Evolutionary conservation across 2,888 invertebrate genomes (phyloP), one percentile per base, ranked within the genome.

Genomic region (Chrysotoxum bicinctum): DNA sequence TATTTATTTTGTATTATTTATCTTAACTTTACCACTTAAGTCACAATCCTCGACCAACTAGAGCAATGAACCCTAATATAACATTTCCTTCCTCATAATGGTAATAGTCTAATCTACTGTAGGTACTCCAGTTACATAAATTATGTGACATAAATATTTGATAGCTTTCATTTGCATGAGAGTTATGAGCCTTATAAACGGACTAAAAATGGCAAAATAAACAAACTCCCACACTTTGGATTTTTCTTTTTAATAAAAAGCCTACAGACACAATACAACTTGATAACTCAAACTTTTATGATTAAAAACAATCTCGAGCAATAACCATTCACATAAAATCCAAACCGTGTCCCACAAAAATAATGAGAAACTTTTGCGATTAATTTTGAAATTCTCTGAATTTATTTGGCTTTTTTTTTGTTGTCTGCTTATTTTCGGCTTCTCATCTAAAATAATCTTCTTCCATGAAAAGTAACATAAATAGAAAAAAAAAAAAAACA

Each of bases 311-410:
- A 64, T 64, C 64, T 30, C 45, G 1, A 30, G 64, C 14, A 16
- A 64, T 45, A 45, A 32, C 62, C 62, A 45, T 64, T 45, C 64
- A 45, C 45, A 32, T 64, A 64, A 64, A 64, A 64, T 64, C 64
- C 64, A 64, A 64, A 64, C 64, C 64, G 64, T 64, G 58, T 45
- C 58, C 21, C 58, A 45, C n/a, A 58, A 54, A 54, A 70, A 58
- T 48, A 72, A 72, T 58, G 70, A 45, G 23, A 58, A 58, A 72
- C 70, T 72, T 72, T 72, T 30, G 45, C 58, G 48, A 72, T 58
- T 72, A 43, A 58, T 72, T 58, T 70, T 32, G 26, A 32, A 54
- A 32, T 56, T 16, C 16, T 56, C 9, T 48, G 26, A 16, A 54
- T 16, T 56, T 5, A 21, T n/a, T 54, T 32, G 9, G 32, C 19